Base-by-base conservation (phyloP, 2,797 vertebrate species). In the Periparus ater region DNA sequence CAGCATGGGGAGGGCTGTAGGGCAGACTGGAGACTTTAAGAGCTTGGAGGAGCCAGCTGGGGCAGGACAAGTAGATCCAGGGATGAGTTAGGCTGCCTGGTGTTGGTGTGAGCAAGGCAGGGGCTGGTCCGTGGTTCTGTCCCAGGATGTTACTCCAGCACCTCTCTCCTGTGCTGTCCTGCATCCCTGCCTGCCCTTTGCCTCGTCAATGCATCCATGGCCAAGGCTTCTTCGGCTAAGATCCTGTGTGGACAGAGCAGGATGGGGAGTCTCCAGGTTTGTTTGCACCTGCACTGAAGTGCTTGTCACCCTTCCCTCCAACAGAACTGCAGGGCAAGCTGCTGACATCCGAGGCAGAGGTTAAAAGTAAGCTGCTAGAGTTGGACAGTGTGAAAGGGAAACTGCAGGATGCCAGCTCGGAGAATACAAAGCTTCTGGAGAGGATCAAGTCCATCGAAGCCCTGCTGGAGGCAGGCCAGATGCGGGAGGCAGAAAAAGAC, bases 381-480 rank as follows among this genome's bases (percentile, higher is more conserved):
- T 96, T 98, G 54, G 98, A 98, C 21, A 87, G 76, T 15, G 97
- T 99, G 71, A 98, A 97, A 6, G 91, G 93, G 42, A 98, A 98
- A 91, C 97, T 99, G 51, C 93, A 97, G 62, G 98, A 98, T 91
- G 97, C 97, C 16, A 96, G 97, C 72, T 93, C 23, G 0, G 98
- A 99, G 97, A 99, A 99, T 61, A 79, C 82, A 3, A 98, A 98
- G 89, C 98, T 99, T 23, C 94, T 96, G 9, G 98, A 99, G 95
- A 98, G 98, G 94, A 98, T 99, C 94, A 96, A 94, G 48, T 98
- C 98, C 85, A 98, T 99, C 1, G 98, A 98, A 96, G 93, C 98
- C 23, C 98, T 99, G 87, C 96, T 99, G 89, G 99, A 99, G 94
- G 98, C 98, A 10, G 98, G 97, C 95, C 98, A 98, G 93, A 98